A percentile compares a stretch with the other conserved stretches of the same genome.
Conservation (phyloP, 2,888 invertebrate genomes). For the Pandemis cinnamomeana region DNA sequence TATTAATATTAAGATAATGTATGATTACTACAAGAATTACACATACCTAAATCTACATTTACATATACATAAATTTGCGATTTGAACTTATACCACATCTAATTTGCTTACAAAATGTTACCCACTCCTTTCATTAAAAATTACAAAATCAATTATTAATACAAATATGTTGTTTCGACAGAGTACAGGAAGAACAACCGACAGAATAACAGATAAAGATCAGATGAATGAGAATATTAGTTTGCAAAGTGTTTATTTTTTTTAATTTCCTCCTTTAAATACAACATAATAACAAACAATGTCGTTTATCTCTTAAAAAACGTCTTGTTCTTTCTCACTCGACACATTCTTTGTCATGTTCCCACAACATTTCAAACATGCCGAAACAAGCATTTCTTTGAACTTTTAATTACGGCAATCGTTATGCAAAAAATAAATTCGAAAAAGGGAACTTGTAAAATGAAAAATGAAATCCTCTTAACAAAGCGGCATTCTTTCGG, state of each 20-base stretch:
- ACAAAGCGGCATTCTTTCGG: slow-evolving; percentile 72
- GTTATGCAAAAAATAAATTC: slow-evolving; percentile 45
- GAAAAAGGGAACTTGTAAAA: slow-evolving; percentile 49
- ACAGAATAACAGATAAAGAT: too few relatives aligned
- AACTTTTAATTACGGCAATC: slow-evolving; percentile 41
- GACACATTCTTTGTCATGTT: slow-evolving; percentile 29
- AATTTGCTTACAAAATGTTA: too few relatives aligned
- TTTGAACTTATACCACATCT: too few relatives aligned
- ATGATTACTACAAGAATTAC: too few relatives aligned
- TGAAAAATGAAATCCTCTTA: slow-evolving; percentile 74
- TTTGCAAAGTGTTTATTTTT: not conserved
- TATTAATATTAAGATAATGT: too few relatives aligned
- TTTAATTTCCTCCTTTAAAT: not conserved
- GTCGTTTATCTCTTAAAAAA: not conserved
- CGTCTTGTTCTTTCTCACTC: not conserved
- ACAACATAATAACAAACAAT: not conserved
- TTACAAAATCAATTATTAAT: too few relatives aligned
- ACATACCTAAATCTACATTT: too few relatives aligned
- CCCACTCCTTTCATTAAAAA: too few relatives aligned
- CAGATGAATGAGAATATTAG: too few relatives aligned
- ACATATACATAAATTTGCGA: too few relatives aligned
- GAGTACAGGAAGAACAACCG: too few relatives aligned
- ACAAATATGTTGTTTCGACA: too few relatives aligned
- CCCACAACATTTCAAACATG: slow-evolving; percentile 29
- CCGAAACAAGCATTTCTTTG: slow-evolving; percentile 36